Percentiles rank a stretch among this genome's conserved stretches.
These are phyloP conservation scores for Sciaenops ocellatus DNA, from an alignment of 2,797 vertebrate genomes.

Conservation along the genomic window DNA sequence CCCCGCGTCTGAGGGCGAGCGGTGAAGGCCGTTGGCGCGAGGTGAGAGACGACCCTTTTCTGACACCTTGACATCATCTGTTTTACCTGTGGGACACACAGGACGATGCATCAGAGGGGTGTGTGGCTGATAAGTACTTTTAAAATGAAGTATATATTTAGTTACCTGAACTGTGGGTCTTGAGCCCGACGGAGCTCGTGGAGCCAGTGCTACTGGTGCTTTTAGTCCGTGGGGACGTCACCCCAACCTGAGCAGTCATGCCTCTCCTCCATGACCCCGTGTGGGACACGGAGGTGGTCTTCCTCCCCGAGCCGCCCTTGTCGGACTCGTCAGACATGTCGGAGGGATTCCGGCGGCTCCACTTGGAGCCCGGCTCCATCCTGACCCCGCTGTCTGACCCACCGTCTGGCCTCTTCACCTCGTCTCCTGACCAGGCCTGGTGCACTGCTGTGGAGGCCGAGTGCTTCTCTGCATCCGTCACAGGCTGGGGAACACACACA, in stretches of 20 bases:
- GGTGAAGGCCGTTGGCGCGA: slow-evolving; percentile 90
- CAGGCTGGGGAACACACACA: slow-evolving; percentile 68
- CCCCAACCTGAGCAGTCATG: slow-evolving; percentile 96
- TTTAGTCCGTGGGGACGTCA: slow-evolving; percentile 94
- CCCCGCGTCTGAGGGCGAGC: slow-evolving; percentile 93
- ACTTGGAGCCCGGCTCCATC: slow-evolving; percentile 92
- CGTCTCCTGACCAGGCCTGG: slow-evolving; percentile 90
- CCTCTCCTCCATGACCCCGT: slow-evolving; percentile 97
- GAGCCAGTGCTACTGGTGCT: slow-evolving; percentile 78
- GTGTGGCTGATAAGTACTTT: background rate
- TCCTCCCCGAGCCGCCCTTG: slow-evolving; percentile 91
- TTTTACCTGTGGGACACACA: slow-evolving; percentile 88
- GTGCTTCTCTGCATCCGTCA: slow-evolving; percentile 96
- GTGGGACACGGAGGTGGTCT: slow-evolving; percentile 90
- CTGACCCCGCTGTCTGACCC: slow-evolving; percentile 91
- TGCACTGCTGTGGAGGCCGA: slow-evolving; percentile 85
- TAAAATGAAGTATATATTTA: background rate
- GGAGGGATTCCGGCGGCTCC: slow-evolving; percentile 91
- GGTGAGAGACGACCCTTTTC: slow-evolving; percentile 95
- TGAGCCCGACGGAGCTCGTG: slow-evolving; percentile 81
- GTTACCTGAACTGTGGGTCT: slow-evolving; percentile 92
- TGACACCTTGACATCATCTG: slow-evolving; percentile 97
- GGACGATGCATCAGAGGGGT: background rate
- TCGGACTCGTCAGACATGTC: slow-evolving; percentile 96
- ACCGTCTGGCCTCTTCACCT: slow-evolving; percentile 91